Conservation (phyloP, 2,113 vertebrate species). For the Sorex fumeus region DNA sequence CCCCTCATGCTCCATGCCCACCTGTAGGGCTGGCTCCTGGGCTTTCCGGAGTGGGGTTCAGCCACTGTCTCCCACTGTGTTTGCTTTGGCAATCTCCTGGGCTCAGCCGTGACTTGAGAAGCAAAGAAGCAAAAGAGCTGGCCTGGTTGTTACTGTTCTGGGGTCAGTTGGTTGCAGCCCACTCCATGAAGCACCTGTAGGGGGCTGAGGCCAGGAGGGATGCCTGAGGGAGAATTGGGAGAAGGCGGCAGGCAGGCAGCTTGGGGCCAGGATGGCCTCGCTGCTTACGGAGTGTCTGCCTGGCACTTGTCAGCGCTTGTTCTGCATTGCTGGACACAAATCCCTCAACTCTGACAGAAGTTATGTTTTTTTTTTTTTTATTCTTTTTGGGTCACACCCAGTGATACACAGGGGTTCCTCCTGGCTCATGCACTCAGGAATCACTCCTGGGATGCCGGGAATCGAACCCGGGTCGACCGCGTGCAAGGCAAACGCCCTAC, state of each 20-base stretch:
- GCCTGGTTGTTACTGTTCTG: background rate
- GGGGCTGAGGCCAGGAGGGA: too few relatives aligned
- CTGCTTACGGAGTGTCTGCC: background rate
- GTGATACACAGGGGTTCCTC: too few relatives aligned
- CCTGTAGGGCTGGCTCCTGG: background rate
- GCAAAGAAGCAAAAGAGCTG: conserved; percentile 17
- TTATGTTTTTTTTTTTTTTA: too few relatives aligned
- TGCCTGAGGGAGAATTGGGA: background rate
- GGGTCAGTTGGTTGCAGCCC: background rate
- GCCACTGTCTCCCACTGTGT: background rate
- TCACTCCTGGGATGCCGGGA: too few relatives aligned
- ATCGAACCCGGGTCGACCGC: too few relatives aligned
- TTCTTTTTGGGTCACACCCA: too few relatives aligned
- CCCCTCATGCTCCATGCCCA: background rate
- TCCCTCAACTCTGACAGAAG: background rate
- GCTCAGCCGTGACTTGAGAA: too few relatives aligned
- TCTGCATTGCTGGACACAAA: background rate
- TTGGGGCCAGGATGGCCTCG: background rate
- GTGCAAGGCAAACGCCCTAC: too few relatives aligned
- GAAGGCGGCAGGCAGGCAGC: background rate
- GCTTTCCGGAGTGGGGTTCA: background rate
- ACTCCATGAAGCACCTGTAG: too few relatives aligned
- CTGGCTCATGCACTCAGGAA: too few relatives aligned
- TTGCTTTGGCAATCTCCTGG: background rate
- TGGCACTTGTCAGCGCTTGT: background rate